Evolutionary conservation across 23 tunicate species (phyloP), one percentile per base, ranked within the genome.

Genomic region (Diplosoma virens): DNA sequence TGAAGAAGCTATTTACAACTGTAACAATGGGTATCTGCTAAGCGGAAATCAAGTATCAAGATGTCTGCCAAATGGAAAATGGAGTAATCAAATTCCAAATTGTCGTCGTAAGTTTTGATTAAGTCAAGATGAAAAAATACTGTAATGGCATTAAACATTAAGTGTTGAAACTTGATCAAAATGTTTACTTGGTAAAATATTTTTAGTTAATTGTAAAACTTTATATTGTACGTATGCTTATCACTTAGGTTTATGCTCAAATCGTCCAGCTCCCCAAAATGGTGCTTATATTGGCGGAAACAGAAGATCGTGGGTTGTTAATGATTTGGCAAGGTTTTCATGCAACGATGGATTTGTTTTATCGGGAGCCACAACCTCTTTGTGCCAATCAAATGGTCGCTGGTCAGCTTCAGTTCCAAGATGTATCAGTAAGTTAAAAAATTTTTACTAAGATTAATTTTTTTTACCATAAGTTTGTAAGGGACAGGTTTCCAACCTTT

Each of bases 191-290:
- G n/a, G n/a, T n/a, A n/a, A n/a, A n/a, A n/a, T n/a, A n/a, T n/a
- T n/a, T n/a, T n/a, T n/a, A n/a, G n/a, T n/a, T n/a, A n/a, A n/a
- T n/a, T n/a, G n/a, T n/a, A n/a, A n/a, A n/a, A n/a, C n/a, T n/a
- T n/a, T n/a, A n/a, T n/a, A n/a, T n/a, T n/a, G n/a, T n/a, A n/a
- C n/a, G n/a, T n/a, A n/a, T n/a, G n/a, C n/a, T n/a, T 55, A 4
- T 55, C 22, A 17, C 21, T 34, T 25, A 68, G 75, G 27, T 37
- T 34, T 2, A 47, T 72, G 78, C 26, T 35, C 60, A 2, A 60
- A 72, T 22, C 25, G 78, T 11, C 37, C 59, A 23, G 35, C 78
- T 9, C 78, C 78, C 3, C 26, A 48, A 24, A 31, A 72, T 48
- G 78, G 78, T 4, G 35, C 37, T 9, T 72, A 72, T 61, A 27